Percentiles rank a stretch among this genome's conserved stretches.
These are phyloP conservation scores for Sarcophaga bullata DNA, from an alignment of 1,140 invertebrate species.

Conservation along the genomic window DNA sequence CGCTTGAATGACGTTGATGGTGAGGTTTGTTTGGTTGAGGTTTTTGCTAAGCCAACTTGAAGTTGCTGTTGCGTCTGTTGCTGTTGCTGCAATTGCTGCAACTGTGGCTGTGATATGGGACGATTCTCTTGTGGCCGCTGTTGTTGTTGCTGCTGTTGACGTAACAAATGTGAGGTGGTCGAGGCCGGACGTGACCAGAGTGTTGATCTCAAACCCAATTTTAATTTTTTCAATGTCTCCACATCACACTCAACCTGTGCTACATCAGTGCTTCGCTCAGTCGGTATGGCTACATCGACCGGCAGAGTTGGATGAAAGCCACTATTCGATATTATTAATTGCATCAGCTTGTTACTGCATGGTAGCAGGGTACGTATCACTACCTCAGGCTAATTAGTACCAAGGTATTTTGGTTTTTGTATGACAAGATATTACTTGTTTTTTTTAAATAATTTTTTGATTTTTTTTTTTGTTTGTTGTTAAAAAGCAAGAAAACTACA, in stretches of 20 bases:
- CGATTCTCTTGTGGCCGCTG: conserved; percentile 53
- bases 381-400: conserved; percentile 65
- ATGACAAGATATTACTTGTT: neutral
- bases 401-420: neutral
- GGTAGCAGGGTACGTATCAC: conserved; percentile 69
- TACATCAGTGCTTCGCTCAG: conserved; percentile 67
- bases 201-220: conserved; percentile 76
- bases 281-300: conserved; percentile 63
- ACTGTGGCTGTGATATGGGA: conserved; percentile 39
- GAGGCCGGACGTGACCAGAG: conserved; percentile 75
- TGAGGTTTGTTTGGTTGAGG: neutral
- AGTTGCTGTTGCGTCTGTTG: conserved; percentile 57
- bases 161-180: conserved; percentile 69
- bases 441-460: too few species aligned
- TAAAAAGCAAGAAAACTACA: too few species aligned
- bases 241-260: conserved; percentile 80
- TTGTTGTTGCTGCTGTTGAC: conserved; percentile 57
- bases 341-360: conserved; percentile 50
- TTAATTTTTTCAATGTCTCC: conserved; percentile 80
- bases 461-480: too few species aligned
- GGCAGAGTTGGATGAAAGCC: conserved; percentile 56
- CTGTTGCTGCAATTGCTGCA: conserved; percentile 56
- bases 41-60: conserved; percentile 42
- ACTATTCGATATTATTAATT: conserved; percentile 31
- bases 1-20: conserved; percentile 53